Evolutionary conservation across 2,797 vertebrate genomes (phyloP).

Genomic region (Hydrophis major): DNA sequence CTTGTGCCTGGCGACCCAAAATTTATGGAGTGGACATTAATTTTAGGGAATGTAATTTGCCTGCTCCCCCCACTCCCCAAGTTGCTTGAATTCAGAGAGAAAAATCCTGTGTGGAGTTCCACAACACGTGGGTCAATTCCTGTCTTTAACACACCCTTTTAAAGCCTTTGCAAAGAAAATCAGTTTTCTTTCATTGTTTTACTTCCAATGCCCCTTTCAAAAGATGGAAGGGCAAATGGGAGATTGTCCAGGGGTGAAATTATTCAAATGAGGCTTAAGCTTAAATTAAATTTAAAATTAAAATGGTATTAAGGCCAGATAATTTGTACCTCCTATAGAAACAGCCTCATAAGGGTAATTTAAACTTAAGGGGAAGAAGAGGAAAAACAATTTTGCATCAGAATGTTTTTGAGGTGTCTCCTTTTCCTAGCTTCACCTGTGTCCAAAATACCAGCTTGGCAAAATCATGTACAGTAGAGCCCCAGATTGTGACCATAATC

Average conservation of each 20-base stretch:
- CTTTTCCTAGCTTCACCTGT: neutral
- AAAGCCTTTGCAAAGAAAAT: neutral
- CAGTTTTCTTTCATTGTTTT: neutral
- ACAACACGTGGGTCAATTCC: neutral
- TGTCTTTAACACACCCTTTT: neutral
- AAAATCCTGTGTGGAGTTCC: neutral
- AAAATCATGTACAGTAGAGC: too few relatives aligned
- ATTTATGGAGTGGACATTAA: neutral
- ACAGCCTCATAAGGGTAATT: neutral
- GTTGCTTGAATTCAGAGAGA: neutral
- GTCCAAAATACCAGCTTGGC: neutral
- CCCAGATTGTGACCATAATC: too few relatives aligned
- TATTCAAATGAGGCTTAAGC: neutral
- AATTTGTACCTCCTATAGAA: neutral
- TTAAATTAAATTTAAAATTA: neutral
- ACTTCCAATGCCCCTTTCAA: neutral
- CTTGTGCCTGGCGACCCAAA: neutral
- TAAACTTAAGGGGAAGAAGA: neutral
- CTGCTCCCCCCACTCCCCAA: too few relatives aligned
- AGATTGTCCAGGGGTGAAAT: neutral
- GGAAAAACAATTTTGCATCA: neutral
- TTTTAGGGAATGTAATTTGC: neutral
- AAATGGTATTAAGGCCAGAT: neutral
- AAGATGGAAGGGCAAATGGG: neutral
- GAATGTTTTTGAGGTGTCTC: neutral